These are phyloP conservation scores for Aphis gossypii DNA, from an alignment of 1,140 invertebrate genomes.

Conservation along the genomic window DNA sequence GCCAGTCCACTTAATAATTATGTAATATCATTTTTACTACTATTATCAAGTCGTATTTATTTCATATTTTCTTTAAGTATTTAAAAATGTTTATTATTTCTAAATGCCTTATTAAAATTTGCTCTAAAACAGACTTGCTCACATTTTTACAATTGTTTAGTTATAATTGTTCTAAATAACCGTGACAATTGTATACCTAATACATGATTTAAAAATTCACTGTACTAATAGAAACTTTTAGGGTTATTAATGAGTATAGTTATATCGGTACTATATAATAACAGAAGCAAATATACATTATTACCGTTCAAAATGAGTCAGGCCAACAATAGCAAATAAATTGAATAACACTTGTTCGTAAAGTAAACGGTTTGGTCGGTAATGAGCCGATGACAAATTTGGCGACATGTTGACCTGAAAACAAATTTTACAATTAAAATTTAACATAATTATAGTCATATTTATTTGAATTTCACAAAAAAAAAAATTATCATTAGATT, in stretches of 20 bases:
- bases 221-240: not conserved
- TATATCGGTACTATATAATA: not conserved
- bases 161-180: not conserved
- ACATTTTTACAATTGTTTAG: not conserved
- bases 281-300: not conserved
- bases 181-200: not conserved
- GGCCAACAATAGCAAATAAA: slow-evolving; percentile 81
- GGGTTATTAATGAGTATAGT: not conserved
- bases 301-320: slow-evolving; percentile 66
- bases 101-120: not conserved
- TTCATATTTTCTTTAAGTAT: not conserved
- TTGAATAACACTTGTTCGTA: slow-evolving; percentile 95
- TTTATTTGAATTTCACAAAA: not conserved
- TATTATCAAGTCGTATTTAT: not conserved
- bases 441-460: no score
- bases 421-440: slow-evolving; percentile 24
- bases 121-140: not conserved
- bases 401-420: slow-evolving; percentile 93
- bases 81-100: not conserved
- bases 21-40: not conserved
- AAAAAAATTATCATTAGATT: not conserved
- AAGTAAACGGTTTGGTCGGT: slow-evolving; percentile 82
- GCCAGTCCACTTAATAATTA: not conserved
- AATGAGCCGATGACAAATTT: slow-evolving; percentile 93
- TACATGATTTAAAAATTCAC: not conserved